A percentile compares a stretch with the other conserved stretches of the same genome.
These are phyloP conservation scores for Blera fallax DNA, from an alignment of 2,888 invertebrate species.

Conservation along the genomic window DNA sequence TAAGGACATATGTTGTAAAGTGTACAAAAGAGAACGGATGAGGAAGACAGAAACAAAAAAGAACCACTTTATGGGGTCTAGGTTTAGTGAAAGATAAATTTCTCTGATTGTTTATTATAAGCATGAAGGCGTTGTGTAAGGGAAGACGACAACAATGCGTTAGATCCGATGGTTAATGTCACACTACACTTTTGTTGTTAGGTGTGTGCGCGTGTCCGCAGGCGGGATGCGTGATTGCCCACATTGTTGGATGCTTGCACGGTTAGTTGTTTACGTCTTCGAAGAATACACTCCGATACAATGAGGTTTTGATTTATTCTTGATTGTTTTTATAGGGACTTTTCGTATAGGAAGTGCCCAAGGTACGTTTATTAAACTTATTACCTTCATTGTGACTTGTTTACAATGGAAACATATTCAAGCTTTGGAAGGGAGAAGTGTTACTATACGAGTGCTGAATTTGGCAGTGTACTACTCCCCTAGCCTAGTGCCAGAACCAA, in stretches of 20 bases:
- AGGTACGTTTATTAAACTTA: too few species aligned
- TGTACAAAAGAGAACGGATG: background rate
- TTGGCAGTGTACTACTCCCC: too few species aligned
- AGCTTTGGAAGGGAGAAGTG: too few species aligned
- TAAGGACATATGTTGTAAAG: background rate
- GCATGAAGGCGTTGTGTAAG: conserved; percentile 23
- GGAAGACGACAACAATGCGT: conserved; percentile 16
- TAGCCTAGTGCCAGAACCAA: too few species aligned
- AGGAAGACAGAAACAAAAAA: background rate
- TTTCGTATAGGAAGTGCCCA: too few species aligned
- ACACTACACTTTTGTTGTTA: background rate
- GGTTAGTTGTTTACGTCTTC: background rate
- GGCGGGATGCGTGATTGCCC: background rate
- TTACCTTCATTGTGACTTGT: too few species aligned
- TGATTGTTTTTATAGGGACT: too few species aligned
- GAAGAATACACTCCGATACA: background rate
- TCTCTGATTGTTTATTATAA: conserved; percentile 50
- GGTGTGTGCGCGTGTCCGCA: background rate
- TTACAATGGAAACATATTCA: too few species aligned
- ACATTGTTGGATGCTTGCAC: background rate
- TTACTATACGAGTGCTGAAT: too few species aligned
- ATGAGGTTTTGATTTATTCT: background rate
- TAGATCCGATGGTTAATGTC: background rate
- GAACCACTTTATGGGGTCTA: background rate
- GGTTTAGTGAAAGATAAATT: conserved; percentile 52